Percentiles rank a stretch among this genome's conserved stretches.
phyloP scores from a whole-genome alignment of 1,140 invertebrate species.

The Phortica variegata region DNA sequence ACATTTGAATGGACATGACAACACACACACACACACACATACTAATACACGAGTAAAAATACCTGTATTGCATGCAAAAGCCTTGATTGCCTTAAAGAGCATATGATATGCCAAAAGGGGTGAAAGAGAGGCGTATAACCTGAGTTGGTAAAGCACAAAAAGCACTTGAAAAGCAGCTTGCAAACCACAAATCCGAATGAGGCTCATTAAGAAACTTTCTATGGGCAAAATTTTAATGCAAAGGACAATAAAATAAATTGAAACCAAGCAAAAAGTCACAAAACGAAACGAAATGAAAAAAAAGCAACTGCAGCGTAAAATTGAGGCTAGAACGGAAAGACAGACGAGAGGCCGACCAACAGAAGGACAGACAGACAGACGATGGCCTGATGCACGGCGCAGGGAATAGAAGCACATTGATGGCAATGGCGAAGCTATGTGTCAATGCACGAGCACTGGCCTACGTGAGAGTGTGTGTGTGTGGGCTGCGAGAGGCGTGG shows the following conservation, averaged over 20 bases:
- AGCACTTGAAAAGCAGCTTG: conserved; percentile 9
- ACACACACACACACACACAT: no score
- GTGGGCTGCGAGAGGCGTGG: no score
- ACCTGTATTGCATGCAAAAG: no score
- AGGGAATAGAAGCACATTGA: no score
- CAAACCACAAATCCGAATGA: conserved; percentile 23
- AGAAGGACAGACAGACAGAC: conserved; percentile 34
- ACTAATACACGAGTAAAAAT: no score
- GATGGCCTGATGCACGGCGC: no score
- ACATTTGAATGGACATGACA: no score
- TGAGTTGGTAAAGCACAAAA: background rate
- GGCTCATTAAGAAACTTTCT: conserved; percentile 34
- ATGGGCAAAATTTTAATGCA: conserved; percentile 9
- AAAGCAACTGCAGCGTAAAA: conserved; percentile 6
- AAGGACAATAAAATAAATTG: conserved; percentile 38
- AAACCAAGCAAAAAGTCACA: conserved; percentile 6
- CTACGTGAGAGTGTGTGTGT: background rate
- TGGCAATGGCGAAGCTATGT: no score
- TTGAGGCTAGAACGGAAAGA: conserved; percentile 11
- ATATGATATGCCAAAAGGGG: no score
- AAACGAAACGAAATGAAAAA: background rate
- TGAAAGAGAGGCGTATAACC: no score
- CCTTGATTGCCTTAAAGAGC: no score
- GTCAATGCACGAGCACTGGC: conserved; percentile 16
- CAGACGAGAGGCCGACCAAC: conserved; percentile 38